Base-by-base conservation (phyloP, 1,140 invertebrate genomes). In the Asbolus verrucosus region DNA sequence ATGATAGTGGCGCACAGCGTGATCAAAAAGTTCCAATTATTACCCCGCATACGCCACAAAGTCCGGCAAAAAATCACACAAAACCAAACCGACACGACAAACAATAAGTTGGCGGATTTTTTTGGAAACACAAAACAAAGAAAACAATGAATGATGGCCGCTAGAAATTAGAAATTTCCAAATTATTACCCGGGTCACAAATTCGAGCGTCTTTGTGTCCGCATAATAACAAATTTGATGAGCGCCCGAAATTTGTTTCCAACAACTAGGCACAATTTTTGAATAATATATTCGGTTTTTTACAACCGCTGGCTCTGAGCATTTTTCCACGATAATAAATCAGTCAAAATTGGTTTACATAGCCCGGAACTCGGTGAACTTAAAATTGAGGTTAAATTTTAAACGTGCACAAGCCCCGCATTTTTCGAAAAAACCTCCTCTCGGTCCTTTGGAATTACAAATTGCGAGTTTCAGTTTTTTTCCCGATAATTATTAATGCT, bases 291-390 rank as follows among this genome's bases (percentile, higher is more conserved):
- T 19, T 41, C 11, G 18, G 2, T 19, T 46, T 19, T 19, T 46
- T 16, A n/a, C n/a, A n/a, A n/a, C n/a, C n/a, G n/a, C n/a, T n/a
- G n/a, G n/a, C n/a, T n/a, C n/a, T n/a, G n/a, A n/a, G n/a, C n/a
- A n/a, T n/a, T n/a, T n/a, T n/a, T n/a, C n/a, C 41, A 18, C 27
- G 41, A 8, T 46, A n/a, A 46, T 46, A 46, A 46, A 46, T 46
- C 41, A 46, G n/a, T n/a, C n/a, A n/a, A n/a, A n/a, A n/a, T n/a
- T n/a, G n/a, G n/a, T n/a, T n/a, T n/a, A 15, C 16, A 39, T n/a
- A n/a, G n/a, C n/a, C n/a, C n/a, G n/a, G n/a, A 39, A 39, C 38
- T 39, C 41, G 16, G 8, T 27, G 24, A 27, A 4, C 41, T 16
- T 0, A 46, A 46, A 46, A 46, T 46, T 19, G 2, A 18, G 41